phyloP scores from a whole-genome alignment of 2,797 vertebrate species.

The Parauchenoglanis punctatus region DNA sequence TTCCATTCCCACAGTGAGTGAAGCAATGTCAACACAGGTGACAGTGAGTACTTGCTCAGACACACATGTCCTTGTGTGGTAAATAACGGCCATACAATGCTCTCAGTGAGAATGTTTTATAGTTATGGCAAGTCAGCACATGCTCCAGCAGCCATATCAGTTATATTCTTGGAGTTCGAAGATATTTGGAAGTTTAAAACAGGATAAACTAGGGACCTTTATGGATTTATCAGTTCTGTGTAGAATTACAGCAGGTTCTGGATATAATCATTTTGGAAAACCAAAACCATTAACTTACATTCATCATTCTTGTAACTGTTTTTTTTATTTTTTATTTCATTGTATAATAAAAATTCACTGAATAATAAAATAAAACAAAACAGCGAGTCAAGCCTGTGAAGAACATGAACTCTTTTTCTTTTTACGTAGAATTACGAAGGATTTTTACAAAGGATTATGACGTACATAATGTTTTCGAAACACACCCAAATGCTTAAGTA shows the following conservation, averaged over 20 bases:
- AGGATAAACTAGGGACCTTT: not conserved
- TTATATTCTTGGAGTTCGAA: not conserved
- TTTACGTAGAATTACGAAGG: not conserved
- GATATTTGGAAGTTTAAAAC: not conserved
- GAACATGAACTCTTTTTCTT: not conserved
- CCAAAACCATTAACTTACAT: not conserved
- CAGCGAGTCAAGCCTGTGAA: not conserved
- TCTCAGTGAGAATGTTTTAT: not conserved
- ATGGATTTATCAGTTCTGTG: not conserved
- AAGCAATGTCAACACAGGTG: not conserved
- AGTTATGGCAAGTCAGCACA: not conserved
- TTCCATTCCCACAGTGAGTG: constrained; percentile 56
- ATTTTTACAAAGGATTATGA: not conserved
- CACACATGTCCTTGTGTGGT: not conserved
- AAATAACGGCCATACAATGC: not conserved
- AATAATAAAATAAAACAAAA: not conserved
- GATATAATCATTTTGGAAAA: not conserved
- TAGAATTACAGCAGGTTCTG: not conserved
- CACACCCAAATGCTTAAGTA: not conserved
- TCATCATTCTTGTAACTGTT: not conserved
- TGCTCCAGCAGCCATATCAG: not conserved
- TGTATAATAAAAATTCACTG: not conserved
- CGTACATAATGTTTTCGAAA: not conserved
- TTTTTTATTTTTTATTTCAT: not conserved
- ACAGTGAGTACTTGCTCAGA: not conserved